These are phyloP conservation scores for Hyperoplus lanceolatus DNA, from an alignment of 2,797 vertebrate species.

Conservation along the genomic window DNA sequence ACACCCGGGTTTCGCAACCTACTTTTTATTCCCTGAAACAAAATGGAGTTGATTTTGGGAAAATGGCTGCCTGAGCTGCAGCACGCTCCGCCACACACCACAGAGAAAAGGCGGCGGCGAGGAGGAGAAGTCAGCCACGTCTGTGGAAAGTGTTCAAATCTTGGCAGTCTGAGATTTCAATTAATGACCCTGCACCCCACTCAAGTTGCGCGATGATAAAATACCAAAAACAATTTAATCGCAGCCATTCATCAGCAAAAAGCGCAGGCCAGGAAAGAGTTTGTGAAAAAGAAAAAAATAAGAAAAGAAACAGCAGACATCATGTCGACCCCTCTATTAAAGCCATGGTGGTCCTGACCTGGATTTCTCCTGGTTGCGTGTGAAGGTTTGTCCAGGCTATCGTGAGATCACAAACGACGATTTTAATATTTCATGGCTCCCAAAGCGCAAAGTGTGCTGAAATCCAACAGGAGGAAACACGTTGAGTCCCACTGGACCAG, in stretches of 20 bases:
- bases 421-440: slow-evolving; percentile 91
- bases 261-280: slow-evolving; percentile 24
- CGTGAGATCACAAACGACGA: slow-evolving; percentile 87
- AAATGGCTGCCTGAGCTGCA: slow-evolving; percentile 79
- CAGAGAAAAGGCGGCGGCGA: slow-evolving; percentile 42
- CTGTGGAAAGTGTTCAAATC: slow-evolving; percentile 41
- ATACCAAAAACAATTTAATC: slow-evolving; percentile 59
- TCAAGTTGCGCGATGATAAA: slow-evolving; percentile 46
- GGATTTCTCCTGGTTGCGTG: slow-evolving; percentile 81
- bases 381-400: slow-evolving; percentile 85
- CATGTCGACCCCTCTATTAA: slow-evolving; percentile 53
- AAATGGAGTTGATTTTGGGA: slow-evolving; percentile 85
- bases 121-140: slow-evolving; percentile 45
- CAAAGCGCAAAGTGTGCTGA: slow-evolving; percentile 84
- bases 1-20: slow-evolving; percentile 60
- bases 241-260: slow-evolving; percentile 49
- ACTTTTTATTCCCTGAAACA: slow-evolving; percentile 71
- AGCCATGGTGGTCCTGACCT: slow-evolving; percentile 75
- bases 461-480: slow-evolving; percentile 89
- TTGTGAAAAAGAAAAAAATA: slow-evolving; percentile 2
- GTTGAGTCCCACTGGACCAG: slow-evolving; percentile 71
- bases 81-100: slow-evolving; percentile 48
- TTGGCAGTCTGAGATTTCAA: slow-evolving; percentile 58
- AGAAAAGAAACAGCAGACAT: slow-evolving; percentile 12
- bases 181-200: slow-evolving; percentile 43